Percentiles rank a stretch among this genome's conserved stretches.
These are phyloP conservation scores for Prolemur simus DNA, from an alignment of 2,113 vertebrate species.

Conservation along the genomic window DNA sequence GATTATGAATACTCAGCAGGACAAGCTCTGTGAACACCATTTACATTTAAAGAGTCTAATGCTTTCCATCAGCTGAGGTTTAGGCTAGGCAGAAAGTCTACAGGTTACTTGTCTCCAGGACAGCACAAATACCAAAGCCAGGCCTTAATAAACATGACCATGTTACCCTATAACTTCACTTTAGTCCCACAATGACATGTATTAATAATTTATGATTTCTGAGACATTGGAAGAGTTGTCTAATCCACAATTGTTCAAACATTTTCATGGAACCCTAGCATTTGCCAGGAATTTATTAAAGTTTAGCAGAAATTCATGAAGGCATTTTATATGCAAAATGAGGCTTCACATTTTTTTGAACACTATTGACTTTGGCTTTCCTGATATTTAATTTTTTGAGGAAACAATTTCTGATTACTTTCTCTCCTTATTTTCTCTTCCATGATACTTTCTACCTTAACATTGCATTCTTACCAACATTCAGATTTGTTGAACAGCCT, in stretches of 20 bases:
- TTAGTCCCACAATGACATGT: not conserved
- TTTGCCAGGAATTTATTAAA: slow-evolving; percentile 20
- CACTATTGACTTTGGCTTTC: slow-evolving; percentile 19
- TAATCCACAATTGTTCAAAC: not conserved
- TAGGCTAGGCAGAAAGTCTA: not conserved
- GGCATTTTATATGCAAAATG: slow-evolving; percentile 1
- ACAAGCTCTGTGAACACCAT: not conserved
- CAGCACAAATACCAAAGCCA: not conserved
- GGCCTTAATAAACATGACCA: not conserved
- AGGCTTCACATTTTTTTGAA: not conserved
- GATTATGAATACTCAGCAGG: slow-evolving; percentile 3
- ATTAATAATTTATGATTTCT: not conserved
- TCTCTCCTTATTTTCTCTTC: not conserved
- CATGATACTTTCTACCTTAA: slow-evolving; percentile 43
- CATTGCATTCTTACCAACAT: slow-evolving; percentile 19
- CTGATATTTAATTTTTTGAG: slow-evolving; percentile 40
- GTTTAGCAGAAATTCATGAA: not conserved
- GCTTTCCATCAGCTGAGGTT: not conserved
- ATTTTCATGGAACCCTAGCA: not conserved
- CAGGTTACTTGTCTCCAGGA: not conserved
- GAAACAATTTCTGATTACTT: slow-evolving; percentile 8
- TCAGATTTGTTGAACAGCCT: not conserved
- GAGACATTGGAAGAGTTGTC: not conserved
- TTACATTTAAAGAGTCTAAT: not conserved
- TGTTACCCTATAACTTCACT: not conserved